phyloP scores from a whole-genome alignment of 2,113 vertebrate species.

The Globicephala melas region DNA sequence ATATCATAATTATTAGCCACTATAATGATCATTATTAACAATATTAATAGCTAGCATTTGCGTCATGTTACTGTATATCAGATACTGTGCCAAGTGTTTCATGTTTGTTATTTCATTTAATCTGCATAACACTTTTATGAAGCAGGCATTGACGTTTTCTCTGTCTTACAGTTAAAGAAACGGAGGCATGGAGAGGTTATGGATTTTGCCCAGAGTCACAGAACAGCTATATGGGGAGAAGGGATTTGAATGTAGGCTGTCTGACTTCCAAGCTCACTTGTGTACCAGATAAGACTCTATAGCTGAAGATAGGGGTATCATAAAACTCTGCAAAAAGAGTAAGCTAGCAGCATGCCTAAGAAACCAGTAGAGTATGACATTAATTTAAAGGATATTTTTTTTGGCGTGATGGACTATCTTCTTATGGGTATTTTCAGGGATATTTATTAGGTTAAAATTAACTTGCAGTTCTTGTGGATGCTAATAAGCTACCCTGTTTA shows the following conservation, averaged over 20 bases:
- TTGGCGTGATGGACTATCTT: constrained; percentile 44
- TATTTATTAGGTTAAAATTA: constrained; percentile 71
- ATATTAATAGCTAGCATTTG: neutral
- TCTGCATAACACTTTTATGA: neutral
- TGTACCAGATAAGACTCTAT: neutral
- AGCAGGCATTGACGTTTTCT: neutral
- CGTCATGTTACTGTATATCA: neutral
- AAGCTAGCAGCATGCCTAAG: neutral
- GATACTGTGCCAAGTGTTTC: neutral
- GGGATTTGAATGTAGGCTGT: neutral
- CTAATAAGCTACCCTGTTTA: constrained; percentile 52
- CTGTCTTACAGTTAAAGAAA: neutral
- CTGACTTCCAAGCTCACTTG: neutral
- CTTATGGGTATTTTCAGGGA: constrained; percentile 40
- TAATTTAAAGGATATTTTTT: constrained; percentile 58
- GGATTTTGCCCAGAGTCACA: neutral
- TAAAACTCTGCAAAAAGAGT: constrained; percentile 47
- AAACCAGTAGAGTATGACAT: constrained; percentile 39
- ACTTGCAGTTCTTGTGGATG: constrained; percentile 49
- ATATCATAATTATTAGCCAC: neutral
- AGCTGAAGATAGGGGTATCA: neutral
- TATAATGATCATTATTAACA: neutral
- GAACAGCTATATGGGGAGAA: neutral
- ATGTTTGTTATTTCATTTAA: neutral
- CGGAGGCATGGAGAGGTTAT: neutral